Conservation (phyloP, 2,113 vertebrate genomes). For the Paedocypris sp. region DNA sequence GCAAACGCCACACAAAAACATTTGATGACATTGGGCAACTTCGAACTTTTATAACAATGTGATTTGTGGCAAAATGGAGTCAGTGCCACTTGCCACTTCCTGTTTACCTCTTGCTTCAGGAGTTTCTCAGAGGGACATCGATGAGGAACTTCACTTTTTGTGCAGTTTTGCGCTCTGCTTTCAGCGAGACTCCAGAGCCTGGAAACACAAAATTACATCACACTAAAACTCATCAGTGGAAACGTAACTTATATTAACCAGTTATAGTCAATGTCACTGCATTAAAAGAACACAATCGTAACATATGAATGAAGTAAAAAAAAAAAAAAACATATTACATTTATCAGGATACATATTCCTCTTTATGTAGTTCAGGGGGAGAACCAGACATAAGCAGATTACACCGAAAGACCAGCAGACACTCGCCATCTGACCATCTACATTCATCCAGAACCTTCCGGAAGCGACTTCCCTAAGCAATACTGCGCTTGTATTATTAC, state of each 20-base stretch:
- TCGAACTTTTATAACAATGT: neutral
- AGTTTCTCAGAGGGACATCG: constrained; percentile 32
- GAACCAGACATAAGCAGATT: constrained; percentile 55
- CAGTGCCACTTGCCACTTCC: neutral
- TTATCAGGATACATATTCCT: neutral
- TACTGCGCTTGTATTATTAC: too few species aligned
- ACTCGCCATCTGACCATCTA: constrained; percentile 19
- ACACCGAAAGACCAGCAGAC: constrained; percentile 15
- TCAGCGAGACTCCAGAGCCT: constrained; percentile 59
- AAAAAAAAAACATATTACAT: neutral
- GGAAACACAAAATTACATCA: too few species aligned
- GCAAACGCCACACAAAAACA: neutral
- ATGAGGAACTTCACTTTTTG: constrained; percentile 38
- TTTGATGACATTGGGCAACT: too few species aligned
- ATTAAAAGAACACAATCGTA: too few species aligned
- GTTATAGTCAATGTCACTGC: too few species aligned
- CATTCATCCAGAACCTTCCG: too few species aligned
- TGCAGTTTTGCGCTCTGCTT: constrained; percentile 46
- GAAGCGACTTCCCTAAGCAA: too few species aligned
- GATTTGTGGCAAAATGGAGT: neutral
- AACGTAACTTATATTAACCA: too few species aligned
- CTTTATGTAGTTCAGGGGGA: neutral
- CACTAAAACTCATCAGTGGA: too few species aligned
- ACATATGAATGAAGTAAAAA: neutral
- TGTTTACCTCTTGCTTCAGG: constrained; percentile 37